Conservation (phyloP, 2,888 invertebrate species). For the Sabatieria punctata region DNA sequence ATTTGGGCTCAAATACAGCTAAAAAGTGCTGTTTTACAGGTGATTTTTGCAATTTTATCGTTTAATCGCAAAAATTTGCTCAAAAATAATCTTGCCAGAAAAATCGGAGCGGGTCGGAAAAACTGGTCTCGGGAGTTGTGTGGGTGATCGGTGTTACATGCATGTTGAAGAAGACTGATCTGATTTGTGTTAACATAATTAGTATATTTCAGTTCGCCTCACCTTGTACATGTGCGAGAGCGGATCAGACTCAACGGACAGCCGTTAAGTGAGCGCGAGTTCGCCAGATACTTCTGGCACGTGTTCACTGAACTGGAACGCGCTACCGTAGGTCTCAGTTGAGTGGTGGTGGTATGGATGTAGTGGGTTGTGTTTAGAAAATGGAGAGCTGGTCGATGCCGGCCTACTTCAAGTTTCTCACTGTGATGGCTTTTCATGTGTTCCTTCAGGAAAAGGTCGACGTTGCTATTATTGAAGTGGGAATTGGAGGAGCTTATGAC, state of each 20-base stretch:
- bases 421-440: slow-evolving; percentile 69
- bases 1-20: too few relatives aligned
- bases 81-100: too few relatives aligned
- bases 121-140: too few relatives aligned
- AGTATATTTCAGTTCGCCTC: slow-evolving; percentile 96
- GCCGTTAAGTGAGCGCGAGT: slow-evolving; percentile 53
- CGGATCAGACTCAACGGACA: slow-evolving; percentile 69
- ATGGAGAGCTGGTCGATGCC: slow-evolving; percentile 19
- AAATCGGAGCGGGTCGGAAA: too few relatives aligned
- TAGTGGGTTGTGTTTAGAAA: slow-evolving; percentile 3
- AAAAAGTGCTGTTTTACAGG: too few relatives aligned
- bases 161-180: too few relatives aligned
- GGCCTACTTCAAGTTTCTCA: slow-evolving; percentile 79
- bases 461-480: slow-evolving; percentile 78
- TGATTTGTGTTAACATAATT: too few relatives aligned
- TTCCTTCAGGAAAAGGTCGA: slow-evolving; percentile 52
- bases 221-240: slow-evolving; percentile 75
- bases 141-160: too few relatives aligned
- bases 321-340: slow-evolving; percentile 18
- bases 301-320: slow-evolving; percentile 44
- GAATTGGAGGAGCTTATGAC: slow-evolving; percentile 85
- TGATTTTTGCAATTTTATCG: too few relatives aligned
- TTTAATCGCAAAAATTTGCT: too few relatives aligned
- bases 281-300: slow-evolving; percentile 62
- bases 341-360: slow-evolving; percentile 21